Evolutionary conservation across 2,888 invertebrate genomes (phyloP).

Genomic region (Aphidoletes aphidimyza): DNA sequence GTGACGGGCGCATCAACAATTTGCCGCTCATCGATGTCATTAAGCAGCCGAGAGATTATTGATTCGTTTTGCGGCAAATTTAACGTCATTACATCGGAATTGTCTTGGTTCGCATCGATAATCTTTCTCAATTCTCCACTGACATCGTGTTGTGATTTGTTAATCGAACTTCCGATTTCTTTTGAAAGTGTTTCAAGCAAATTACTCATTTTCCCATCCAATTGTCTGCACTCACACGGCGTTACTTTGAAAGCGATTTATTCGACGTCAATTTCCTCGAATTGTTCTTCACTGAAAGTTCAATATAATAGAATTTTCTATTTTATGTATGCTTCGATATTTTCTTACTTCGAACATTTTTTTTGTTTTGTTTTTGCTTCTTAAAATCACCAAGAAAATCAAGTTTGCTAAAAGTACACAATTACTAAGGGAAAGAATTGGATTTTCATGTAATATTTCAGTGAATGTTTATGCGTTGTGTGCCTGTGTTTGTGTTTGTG

Average conservation of each 20-base stretch:
- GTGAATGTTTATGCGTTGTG: no score
- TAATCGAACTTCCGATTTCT: background rate
- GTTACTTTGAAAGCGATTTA: background rate
- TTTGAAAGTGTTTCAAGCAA: background rate
- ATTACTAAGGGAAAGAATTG: no score
- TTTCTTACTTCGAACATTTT: background rate
- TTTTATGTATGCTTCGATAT: background rate
- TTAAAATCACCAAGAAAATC: no score
- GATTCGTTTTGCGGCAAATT: background rate
- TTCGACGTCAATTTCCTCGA: background rate
- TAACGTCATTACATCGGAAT: background rate
- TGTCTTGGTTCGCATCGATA: background rate
- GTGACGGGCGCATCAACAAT: no score
- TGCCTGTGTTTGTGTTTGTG: no score
- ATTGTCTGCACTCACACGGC: no score
- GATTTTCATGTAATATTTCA: no score
- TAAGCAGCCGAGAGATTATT: background rate
- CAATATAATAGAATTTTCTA: no score
- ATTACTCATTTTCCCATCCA: background rate
- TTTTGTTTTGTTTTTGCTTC: no score
- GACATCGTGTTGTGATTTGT: background rate
- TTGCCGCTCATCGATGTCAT: background rate
- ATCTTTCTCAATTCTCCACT: background rate
- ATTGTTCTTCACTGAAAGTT: background rate
- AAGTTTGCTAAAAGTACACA: no score